Evolutionary conservation across 1,140 invertebrate species (phyloP).

Genomic region (Hermetia illucens): DNA sequence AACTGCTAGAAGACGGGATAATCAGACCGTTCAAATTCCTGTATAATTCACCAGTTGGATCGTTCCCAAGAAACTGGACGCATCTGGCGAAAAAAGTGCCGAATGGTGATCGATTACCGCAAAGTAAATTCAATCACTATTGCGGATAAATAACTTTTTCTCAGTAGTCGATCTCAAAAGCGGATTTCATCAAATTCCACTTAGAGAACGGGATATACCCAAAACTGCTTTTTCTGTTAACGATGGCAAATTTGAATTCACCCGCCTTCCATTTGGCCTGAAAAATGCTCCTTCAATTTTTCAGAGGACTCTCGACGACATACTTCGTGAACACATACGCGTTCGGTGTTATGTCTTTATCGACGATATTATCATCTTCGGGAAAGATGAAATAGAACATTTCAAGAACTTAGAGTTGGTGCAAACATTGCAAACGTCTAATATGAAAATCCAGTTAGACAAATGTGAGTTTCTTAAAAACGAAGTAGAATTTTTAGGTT

Average conservation of each 20-base stretch:
- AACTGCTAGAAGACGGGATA: background rate
- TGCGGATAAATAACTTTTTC: background rate
- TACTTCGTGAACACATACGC: background rate
- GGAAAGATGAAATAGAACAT: background rate
- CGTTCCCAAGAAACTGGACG: background rate
- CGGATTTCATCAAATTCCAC: too few species aligned
- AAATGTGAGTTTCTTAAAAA: conserved; percentile 1
- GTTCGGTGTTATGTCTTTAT: background rate
- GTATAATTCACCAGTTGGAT: background rate
- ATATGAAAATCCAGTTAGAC: conserved; percentile 1
- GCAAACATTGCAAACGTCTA: background rate
- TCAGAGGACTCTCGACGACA: too few species aligned
- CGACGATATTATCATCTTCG: background rate
- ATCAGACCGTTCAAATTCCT: background rate
- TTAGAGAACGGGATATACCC: background rate
- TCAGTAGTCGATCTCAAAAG: background rate
- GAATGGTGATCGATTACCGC: background rate
- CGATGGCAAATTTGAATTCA: too few species aligned
- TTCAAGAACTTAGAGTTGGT: background rate
- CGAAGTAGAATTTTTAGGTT: conserved; percentile 1
- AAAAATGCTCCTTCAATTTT: background rate
- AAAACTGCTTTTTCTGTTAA: background rate
- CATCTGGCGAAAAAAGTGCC: background rate
- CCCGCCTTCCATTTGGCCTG: too few species aligned
- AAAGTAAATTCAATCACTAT: background rate